A percentile compares a stretch with the other conserved stretches of the same genome.
phyloP scores from a whole-genome alignment of 1,140 invertebrate species.

The Pachypeltis micranthus region DNA sequence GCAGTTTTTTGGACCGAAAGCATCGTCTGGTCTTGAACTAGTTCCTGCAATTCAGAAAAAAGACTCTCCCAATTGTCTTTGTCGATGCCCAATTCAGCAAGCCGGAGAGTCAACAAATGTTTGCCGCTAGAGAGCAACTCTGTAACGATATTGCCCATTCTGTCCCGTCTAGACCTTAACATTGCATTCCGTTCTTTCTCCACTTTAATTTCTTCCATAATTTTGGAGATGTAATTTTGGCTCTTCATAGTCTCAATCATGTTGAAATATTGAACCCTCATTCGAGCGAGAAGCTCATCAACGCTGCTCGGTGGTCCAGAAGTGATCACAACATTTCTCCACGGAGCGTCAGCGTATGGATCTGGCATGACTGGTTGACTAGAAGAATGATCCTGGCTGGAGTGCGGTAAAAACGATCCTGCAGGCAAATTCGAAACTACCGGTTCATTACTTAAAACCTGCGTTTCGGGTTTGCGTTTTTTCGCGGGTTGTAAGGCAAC shows the following conservation, averaged over 20 bases:
- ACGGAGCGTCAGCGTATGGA: slow-evolving; percentile 38
- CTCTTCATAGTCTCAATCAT: slow-evolving; percentile 71
- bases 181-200: slow-evolving; percentile 65
- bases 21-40: not conserved
- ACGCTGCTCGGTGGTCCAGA: slow-evolving; percentile 60
- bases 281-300: slow-evolving; percentile 71
- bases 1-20: not conserved
- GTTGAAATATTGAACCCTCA: slow-evolving; percentile 64
- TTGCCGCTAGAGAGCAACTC: slow-evolving; percentile 82
- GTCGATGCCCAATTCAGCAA: slow-evolving; percentile 80
- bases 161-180: slow-evolving; percentile 62
- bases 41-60: not conserved
- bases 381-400: not conserved
- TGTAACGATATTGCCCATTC: slow-evolving; percentile 82
- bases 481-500: not conserved
- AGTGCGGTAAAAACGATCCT: not conserved
- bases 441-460: too few relatives aligned
- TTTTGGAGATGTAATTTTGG: slow-evolving; percentile 52
- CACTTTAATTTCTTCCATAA: slow-evolving; percentile 63
- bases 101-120: slow-evolving; percentile 69
- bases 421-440: not conserved
- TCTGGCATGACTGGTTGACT: not conserved
- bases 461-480: not conserved
- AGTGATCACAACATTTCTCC: slow-evolving; percentile 75
- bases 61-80: slow-evolving; percentile 30